Evolutionary conservation across 2,113 vertebrate genomes (phyloP), one percentile per base, ranked within the genome.

Genomic region (Leucopsar rothschildi): DNA sequence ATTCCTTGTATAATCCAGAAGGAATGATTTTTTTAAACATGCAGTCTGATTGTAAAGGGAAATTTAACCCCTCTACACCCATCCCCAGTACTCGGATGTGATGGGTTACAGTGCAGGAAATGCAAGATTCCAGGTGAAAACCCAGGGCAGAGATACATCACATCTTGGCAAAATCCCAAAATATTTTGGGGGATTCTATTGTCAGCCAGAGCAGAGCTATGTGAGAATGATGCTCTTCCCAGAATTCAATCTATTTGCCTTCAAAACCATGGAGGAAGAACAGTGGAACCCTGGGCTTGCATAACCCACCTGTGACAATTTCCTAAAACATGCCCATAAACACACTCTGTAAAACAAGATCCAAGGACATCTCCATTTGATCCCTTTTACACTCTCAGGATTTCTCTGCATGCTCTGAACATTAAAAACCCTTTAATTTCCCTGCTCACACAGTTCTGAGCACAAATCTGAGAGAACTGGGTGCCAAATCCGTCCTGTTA

Each of bases 341-440:
- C 1, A 29, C 0, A 19, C 28, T 10, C 35, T 5, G 19, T 12
- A 10, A 55, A 82, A 37, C 25, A 11, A 50, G 45, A 50, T 2
- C 68, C 22, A 11, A 6, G n/a, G 15, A 2, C 0, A 9, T 49
- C 37, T 65, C 20, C 2, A 5, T 3, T 73, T 60, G 18, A 29
- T 42, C 49, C 64, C 56, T 71, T 35, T 50, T 5, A 12, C 52
- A 11, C 6, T 20, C 37, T 9, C 52, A 59, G 44, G 56, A 40
- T 86, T 63, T 14, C 55, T 70, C 79, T 61, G 56, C 28, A 6
- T 2, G 10, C 21, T n/a, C 53, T 57, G 35, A 13, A 28, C 24
- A 27, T 29, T 5, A 33, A 86, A 86, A 53, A 3, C 20, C 11
- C 44, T 69, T 84, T 55, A 4, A 69, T 12, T 50, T 64, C n/a